Evolutionary conservation across 2,797 vertebrate genomes (phyloP).

Genomic region (Thamnophis elegans): DNA sequence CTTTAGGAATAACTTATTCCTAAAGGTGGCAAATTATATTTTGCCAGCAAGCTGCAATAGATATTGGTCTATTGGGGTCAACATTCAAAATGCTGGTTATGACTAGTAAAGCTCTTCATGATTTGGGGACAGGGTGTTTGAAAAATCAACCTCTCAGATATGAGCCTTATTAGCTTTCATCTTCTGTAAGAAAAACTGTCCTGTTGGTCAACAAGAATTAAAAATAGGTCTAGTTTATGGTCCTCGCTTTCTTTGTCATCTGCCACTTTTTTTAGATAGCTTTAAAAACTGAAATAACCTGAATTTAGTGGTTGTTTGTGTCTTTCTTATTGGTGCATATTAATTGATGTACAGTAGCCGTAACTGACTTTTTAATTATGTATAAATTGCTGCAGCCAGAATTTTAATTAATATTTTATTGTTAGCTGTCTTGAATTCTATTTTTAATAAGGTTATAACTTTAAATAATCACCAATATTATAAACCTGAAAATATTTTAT

Average conservation of each 20-base stretch:
- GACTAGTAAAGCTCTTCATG: not conserved
- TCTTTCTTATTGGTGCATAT: not conserved
- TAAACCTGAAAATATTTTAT: not conserved
- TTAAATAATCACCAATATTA: not conserved
- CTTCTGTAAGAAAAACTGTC: not conserved
- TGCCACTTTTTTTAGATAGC: not conserved
- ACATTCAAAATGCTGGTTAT: not conserved
- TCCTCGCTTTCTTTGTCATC: not conserved
- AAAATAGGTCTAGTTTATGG: not conserved
- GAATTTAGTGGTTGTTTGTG: not conserved
- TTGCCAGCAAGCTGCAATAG: not conserved
- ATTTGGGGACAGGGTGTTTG: not conserved
- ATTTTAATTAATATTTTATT: not conserved
- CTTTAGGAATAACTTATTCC: not conserved
- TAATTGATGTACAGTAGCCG: not conserved
- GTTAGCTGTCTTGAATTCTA: not conserved
- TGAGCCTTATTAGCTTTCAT: not conserved
- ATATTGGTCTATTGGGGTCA: not conserved
- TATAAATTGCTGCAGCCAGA: not conserved
- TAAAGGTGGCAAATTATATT: not conserved
- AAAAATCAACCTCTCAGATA: not conserved
- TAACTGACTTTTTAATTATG: not conserved
- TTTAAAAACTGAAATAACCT: not conserved
- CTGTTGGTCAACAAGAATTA: not conserved
- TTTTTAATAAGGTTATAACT: not conserved